A percentile compares a stretch with the other conserved stretches of the same genome.
phyloP scores from a whole-genome alignment of 2,888 invertebrate species.

The Drosophila atripex region DNA sequence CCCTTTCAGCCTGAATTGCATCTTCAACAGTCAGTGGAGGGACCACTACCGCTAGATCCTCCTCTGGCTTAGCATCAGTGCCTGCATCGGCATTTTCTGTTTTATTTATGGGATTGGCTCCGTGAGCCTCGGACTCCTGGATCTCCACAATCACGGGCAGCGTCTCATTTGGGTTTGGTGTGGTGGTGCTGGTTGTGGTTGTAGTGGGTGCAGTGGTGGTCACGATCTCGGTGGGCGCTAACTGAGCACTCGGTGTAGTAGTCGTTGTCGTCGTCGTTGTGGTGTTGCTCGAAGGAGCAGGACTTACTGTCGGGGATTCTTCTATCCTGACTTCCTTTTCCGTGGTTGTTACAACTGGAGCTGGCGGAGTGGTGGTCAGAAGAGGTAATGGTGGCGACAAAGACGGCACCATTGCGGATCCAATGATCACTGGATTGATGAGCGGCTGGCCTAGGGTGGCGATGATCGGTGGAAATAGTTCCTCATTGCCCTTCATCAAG shows the following conservation, averaged over 20 bases:
- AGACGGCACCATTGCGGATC: conserved; percentile 47
- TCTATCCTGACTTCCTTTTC: conserved; percentile 18
- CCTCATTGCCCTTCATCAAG: conserved; percentile 73
- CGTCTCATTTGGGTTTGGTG: conserved; percentile 63
- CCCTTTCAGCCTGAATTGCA: conserved; percentile 24
- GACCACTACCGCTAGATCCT: conserved; percentile 18
- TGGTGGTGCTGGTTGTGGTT: conserved; percentile 63
- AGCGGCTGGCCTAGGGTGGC: conserved; percentile 71
- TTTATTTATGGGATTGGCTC: conserved; percentile 17
- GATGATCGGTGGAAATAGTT: conserved; percentile 78
- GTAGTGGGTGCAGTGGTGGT: conserved; percentile 72
- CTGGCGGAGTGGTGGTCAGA: conserved; percentile 20
- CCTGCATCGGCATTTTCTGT: conserved; percentile 20
- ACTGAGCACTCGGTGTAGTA: conserved; percentile 23
- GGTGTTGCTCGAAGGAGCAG: conserved; percentile 42
- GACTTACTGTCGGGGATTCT: conserved; percentile 27
- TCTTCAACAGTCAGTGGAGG: conserved; percentile 18
- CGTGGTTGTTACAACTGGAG: conserved; percentile 24
- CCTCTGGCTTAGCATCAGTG: conserved; percentile 6
- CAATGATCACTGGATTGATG: conserved; percentile 69
- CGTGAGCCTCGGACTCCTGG: conserved; percentile 53
- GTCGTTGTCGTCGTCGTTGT: conserved; percentile 44
- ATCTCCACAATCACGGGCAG: conserved; percentile 69
- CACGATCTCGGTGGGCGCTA: conserved; percentile 46
- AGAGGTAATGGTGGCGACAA: conserved; percentile 26